These are phyloP conservation scores for Prenolepis imparis DNA, from an alignment of 2,888 invertebrate species.

Conservation along the genomic window DNA sequence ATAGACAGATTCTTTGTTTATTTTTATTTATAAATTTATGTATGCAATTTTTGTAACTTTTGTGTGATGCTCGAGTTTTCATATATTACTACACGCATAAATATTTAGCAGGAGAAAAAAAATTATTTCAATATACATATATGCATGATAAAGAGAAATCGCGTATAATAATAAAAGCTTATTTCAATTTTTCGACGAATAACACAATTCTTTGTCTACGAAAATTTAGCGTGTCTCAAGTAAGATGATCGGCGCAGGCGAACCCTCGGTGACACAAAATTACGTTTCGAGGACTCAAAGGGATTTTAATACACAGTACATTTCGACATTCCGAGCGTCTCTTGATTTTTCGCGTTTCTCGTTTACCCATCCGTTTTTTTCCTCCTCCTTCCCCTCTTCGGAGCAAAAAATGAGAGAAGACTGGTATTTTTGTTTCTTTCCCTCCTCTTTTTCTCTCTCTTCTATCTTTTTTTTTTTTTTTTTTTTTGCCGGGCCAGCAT, in stretches of 20 bases:
- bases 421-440: conserved; percentile 78
- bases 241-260: conserved; percentile 9
- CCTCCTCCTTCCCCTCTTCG: conserved; percentile 42
- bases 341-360: conserved; percentile 73
- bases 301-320: conserved; percentile 69
- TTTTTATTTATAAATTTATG: neutral
- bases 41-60: neutral
- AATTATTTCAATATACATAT: neutral
- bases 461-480: conserved; percentile 59
- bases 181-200: neutral
- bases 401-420: conserved; percentile 51
- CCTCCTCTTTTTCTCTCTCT: conserved; percentile 51
- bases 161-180: neutral
- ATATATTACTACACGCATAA: neutral
- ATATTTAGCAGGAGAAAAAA: neutral
- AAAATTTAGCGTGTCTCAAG: conserved; percentile 30
- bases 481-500: conserved; percentile 77
- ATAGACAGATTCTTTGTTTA: neutral
- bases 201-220: neutral
- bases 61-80: neutral
- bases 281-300: conserved; percentile 45
- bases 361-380: conserved; percentile 69
- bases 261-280: conserved; percentile 25
- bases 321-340: conserved; percentile 67
- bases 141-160: neutral